Percentiles rank a stretch among this genome's conserved stretches.
Evolutionary conservation across 2,797 vertebrate species (phyloP).

Genomic region (Diceros bicornis): DNA sequence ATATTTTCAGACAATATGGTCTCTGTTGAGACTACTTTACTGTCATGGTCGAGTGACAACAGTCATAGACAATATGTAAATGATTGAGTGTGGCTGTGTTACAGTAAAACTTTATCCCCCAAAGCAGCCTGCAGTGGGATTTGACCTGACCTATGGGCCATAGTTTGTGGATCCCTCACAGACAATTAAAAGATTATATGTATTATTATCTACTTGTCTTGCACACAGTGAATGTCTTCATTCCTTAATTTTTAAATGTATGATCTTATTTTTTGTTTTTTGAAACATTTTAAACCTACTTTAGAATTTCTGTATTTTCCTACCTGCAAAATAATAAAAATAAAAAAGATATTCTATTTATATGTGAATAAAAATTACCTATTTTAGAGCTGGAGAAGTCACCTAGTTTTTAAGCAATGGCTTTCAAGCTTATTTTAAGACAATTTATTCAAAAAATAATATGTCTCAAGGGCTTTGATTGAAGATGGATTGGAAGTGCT

Average conservation of each 20-base stretch:
- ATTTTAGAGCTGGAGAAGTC: background rate
- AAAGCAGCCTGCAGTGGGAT: background rate
- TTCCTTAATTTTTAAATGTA: slow-evolving; percentile 19
- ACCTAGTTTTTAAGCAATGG: background rate
- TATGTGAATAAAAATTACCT: background rate
- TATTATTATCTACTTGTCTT: background rate
- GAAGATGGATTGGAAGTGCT: background rate
- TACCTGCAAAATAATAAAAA: background rate
- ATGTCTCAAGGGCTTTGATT: background rate
- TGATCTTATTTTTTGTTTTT: background rate
- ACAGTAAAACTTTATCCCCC: background rate
- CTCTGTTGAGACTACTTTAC: background rate
- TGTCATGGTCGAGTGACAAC: background rate
- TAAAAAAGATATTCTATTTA: background rate
- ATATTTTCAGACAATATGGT: background rate
- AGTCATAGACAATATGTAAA: background rate
- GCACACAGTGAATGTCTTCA: background rate
- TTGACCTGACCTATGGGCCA: background rate
- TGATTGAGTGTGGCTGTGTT: background rate
- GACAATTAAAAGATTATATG: background rate
- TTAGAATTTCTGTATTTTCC: slow-evolving; percentile 11
- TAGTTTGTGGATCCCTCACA: background rate
- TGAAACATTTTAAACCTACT: background rate
- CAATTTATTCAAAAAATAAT: background rate
- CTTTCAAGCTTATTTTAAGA: background rate